These are phyloP conservation scores for Lycocorax pyrrhopterus DNA, from an alignment of 2,113 vertebrate species.

Conservation along the genomic window DNA sequence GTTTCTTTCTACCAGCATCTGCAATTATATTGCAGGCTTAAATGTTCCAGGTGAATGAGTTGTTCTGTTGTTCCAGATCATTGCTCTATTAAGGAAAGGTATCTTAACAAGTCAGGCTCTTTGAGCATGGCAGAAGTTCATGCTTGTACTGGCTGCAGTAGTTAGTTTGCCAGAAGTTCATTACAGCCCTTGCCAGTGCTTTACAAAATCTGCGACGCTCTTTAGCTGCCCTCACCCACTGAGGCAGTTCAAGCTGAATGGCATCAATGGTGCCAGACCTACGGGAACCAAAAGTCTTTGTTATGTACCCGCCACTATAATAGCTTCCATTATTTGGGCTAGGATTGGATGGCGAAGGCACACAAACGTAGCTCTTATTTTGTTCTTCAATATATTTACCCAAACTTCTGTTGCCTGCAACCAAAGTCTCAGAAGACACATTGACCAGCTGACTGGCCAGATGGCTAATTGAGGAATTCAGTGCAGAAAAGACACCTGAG, in stretches of 20 bases:
- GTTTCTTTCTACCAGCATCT: not conserved
- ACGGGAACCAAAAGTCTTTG: constrained; percentile 40
- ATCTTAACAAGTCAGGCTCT: not conserved
- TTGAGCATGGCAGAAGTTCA: not conserved
- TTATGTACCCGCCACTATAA: constrained; percentile 56
- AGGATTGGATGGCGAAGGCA: constrained; percentile 62
- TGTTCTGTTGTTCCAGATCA: not conserved
- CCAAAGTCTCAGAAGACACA: constrained; percentile 17
- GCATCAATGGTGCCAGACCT: constrained; percentile 34
- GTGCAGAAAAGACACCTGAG: not conserved
- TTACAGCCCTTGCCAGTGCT: constrained; percentile 48
- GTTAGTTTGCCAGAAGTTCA: constrained; percentile 43
- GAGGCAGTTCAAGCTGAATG: constrained; percentile 62
- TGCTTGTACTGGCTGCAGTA: constrained; percentile 17
- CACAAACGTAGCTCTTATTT: constrained; percentile 33
- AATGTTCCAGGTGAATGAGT: not conserved
- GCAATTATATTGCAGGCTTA: not conserved
- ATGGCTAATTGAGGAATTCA: not conserved
- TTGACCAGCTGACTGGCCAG: constrained; percentile 30
- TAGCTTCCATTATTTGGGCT: constrained; percentile 53
- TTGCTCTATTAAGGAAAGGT: not conserved
- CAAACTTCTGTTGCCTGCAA: constrained; percentile 47
- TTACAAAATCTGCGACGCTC: constrained; percentile 42
- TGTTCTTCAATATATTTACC: constrained; percentile 49
- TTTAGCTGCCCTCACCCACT: constrained; percentile 42